Evolutionary conservation across 2,888 invertebrate species (phyloP).

Genomic region (Plagodis dolabraria): DNA sequence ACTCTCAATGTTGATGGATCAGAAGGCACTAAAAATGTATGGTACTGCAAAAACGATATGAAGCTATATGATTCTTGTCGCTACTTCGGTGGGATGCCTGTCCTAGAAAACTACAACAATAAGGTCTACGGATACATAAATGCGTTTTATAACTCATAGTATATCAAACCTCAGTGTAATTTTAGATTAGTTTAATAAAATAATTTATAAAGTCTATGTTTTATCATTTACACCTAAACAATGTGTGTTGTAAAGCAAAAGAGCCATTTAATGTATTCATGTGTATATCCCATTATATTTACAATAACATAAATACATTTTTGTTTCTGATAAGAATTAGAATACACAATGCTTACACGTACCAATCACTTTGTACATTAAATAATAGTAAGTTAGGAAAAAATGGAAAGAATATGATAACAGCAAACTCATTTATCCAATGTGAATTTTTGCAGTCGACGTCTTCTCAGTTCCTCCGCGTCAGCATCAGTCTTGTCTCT

Average conservation of each 20-base stretch:
- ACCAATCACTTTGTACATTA: constrained; percentile 82
- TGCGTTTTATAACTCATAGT: constrained; percentile 90
- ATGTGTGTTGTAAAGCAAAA: constrained; percentile 38
- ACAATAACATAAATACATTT: constrained; percentile 83
- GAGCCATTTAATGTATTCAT: constrained; percentile 75
- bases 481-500: constrained; percentile 79
- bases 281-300: constrained; percentile 82
- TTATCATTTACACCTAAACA: constrained; percentile 37
- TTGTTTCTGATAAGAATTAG: constrained; percentile 58
- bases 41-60: constrained; percentile 89
- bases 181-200: constrained; percentile 49
- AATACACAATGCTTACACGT: constrained; percentile 80
- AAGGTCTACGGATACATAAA: constrained; percentile 91
- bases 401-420: constrained; percentile 61
- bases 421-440: constrained; percentile 72
- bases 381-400: constrained; percentile 71
- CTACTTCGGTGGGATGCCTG: constrained; percentile 87
- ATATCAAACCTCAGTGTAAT: constrained; percentile 38
- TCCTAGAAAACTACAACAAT: constrained; percentile 90
- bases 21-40: constrained; percentile 89
- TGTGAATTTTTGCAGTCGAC: constrained; percentile 90
- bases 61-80: constrained; percentile 87
- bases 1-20: constrained; percentile 87
- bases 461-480: constrained; percentile 89
- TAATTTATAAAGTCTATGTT: constrained; percentile 40